A percentile compares a stretch with the other conserved stretches of the same genome.
phyloP scores from a whole-genome alignment of 2,113 vertebrate species.

The Neotragus pygmaeus region DNA sequence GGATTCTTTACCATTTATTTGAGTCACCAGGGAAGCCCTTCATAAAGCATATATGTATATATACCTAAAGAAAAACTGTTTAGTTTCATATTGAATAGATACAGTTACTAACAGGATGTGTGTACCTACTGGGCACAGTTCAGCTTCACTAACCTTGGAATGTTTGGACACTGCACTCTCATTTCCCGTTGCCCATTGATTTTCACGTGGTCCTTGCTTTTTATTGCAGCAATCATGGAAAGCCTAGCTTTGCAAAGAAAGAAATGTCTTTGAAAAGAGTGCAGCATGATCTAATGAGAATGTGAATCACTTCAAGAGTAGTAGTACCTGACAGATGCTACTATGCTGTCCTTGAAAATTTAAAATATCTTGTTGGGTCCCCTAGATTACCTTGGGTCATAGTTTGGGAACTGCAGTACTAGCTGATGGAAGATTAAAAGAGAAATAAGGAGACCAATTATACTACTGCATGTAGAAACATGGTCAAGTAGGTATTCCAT shows the following conservation, averaged over 20 bases:
- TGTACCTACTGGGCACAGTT: not conserved
- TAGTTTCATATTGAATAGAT: not conserved
- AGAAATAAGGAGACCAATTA: not conserved
- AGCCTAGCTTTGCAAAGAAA: not conserved
- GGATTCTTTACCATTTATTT: not conserved
- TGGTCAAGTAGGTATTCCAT: not conserved
- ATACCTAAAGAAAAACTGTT: not conserved
- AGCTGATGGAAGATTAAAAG: not conserved
- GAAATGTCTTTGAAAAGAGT: not conserved
- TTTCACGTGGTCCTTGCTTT: not conserved
- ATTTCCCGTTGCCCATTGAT: not conserved
- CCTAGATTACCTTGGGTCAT: too few relatives aligned
- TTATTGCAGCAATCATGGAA: not conserved
- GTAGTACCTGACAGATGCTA: not conserved
- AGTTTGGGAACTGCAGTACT: not conserved
- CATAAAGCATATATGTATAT: not conserved
- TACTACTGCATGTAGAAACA: rapidly evolving
- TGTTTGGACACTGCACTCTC: not conserved
- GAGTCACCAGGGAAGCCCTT: not conserved
- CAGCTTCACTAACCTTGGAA: not conserved
- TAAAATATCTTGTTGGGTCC: not conserved
- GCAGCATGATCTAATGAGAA: not conserved
- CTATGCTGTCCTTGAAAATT: not conserved
- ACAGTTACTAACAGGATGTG: not conserved
- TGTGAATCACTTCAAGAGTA: rapidly evolving